Evolutionary conservation across 2,797 vertebrate species (phyloP), one percentile per base, ranked within the genome.

Genomic region (Artibeus jamaicensis): DNA sequence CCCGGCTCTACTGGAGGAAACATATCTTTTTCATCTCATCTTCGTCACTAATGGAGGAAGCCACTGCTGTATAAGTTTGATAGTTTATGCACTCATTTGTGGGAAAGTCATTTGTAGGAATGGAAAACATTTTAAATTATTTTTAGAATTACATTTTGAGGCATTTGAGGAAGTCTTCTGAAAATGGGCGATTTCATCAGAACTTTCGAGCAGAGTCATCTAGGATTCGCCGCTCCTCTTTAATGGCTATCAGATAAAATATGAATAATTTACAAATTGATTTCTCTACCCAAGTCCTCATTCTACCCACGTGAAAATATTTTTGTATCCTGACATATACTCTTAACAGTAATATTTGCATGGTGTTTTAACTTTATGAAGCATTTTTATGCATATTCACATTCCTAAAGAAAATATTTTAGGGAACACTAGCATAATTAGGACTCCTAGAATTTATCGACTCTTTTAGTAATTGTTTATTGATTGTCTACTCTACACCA

Each of bases 71-170:
- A 42, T 90, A 88, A 90, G 39, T 93, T 76, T 96, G 44, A 73
- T 92, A 76, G 86, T 93, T 83, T 90, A 55, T 93, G 73, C 85
- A 96, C 68, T 92, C 62, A 24, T 79, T 92, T 77, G 22, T 6
- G 96, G 57, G 76, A 91, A 76, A 96, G 68, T 92, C 62, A 22
- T 79, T 91, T 79, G 22, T 10, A 96, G 53, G 73, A 91, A 76
- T 5, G 3, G 82, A 95, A 82, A 92, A 92, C 39, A 93, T 87
- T 93, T 95, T 53, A 62, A 86, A 93, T 79, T 94, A 95, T 92
- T 96, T 97, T 97, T 93, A 96, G 88, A 92, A 92, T 32, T 82
- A 57, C 34, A 93, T 97, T 96, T 96, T 92, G 76, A 96, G 95
- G 85, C 94, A 78, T 97, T 94, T 92, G 85, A 96, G 50, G 79